phyloP scores from a whole-genome alignment of 2,797 vertebrate species.

The Falco naumanni region DNA sequence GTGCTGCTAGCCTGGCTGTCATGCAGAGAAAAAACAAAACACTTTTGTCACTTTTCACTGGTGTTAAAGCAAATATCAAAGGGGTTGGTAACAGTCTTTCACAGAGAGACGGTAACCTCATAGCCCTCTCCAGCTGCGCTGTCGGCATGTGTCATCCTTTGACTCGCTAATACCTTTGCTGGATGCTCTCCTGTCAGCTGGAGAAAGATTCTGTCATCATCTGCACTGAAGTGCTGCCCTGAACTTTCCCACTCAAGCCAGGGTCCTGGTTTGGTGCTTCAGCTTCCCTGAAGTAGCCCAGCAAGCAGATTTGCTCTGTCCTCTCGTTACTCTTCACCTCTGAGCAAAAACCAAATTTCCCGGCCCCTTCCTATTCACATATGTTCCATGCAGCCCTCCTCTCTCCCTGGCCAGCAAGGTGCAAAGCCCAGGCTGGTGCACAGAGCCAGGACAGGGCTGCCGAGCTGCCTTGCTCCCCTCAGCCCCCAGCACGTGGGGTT shows the following conservation, averaged over 20 bases:
- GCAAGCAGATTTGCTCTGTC: background rate
- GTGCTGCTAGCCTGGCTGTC: background rate
- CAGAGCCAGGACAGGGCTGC: background rate
- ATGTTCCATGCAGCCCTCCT: background rate
- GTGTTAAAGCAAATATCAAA: constrained; percentile 22
- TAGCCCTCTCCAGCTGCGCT: constrained; percentile 19
- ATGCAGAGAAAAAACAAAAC: background rate
- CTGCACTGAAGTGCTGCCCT: background rate
- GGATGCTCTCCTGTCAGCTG: constrained; percentile 9
- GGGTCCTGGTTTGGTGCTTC: background rate
- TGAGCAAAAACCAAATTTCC: background rate
- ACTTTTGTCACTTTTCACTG: constrained; percentile 23
- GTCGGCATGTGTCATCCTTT: constrained; percentile 37
- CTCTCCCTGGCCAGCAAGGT: background rate
- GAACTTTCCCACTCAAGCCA: background rate
- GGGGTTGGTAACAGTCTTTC: background rate
- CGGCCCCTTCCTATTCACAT: background rate
- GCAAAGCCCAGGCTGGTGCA: background rate
- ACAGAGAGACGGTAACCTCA: background rate
- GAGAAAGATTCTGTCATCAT: constrained; percentile 12
- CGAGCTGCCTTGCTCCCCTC: background rate
- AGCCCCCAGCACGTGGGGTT: fast-evolving
- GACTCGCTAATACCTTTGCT: constrained; percentile 15
- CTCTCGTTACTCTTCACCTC: background rate
- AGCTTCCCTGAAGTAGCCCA: background rate